A percentile compares a stretch with the other conserved stretches of the same genome.
phyloP scores from a whole-genome alignment of 2,888 invertebrate species.

The Terebella lapidaria region DNA sequence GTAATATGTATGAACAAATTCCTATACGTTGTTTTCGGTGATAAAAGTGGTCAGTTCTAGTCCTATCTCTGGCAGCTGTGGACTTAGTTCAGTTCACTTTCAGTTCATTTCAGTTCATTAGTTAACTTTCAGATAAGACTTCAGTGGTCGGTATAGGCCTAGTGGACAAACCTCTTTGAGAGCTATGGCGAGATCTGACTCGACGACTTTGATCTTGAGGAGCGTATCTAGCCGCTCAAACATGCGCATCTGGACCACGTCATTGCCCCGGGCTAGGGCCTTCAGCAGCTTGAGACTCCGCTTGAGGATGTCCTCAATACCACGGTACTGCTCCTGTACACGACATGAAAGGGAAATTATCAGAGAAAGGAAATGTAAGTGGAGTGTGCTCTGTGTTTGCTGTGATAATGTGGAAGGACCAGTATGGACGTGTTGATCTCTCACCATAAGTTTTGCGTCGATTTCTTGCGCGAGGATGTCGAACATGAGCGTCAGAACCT shows the following conservation, averaged over 20 bases:
- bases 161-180: slow-evolving; percentile 28
- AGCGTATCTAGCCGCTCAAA: slow-evolving; percentile 31
- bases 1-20: no score
- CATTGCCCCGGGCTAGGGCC: slow-evolving; percentile 29
- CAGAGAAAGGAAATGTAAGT: background rate
- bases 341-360: no score
- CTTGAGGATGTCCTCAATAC: slow-evolving; percentile 28
- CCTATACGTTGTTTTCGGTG: no score
- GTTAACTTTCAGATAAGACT: no score
- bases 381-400: no score
- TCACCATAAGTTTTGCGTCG: slow-evolving; percentile 38
- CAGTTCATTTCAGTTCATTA: no score
- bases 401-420: no score
- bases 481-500: slow-evolving; percentile 32
- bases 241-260: slow-evolving; percentile 30
- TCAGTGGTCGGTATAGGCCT: no score
- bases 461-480: slow-evolving; percentile 32
- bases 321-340: slow-evolving; percentile 30
- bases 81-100: no score
- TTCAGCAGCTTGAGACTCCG: slow-evolving; percentile 28
- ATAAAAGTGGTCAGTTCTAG: no score
- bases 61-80: no score
- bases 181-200: slow-evolving; percentile 30
- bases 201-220: slow-evolving; percentile 30
- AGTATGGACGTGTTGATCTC: background rate